Conservation (phyloP, 2,113 vertebrate species). For the Neogale vison region DNA sequence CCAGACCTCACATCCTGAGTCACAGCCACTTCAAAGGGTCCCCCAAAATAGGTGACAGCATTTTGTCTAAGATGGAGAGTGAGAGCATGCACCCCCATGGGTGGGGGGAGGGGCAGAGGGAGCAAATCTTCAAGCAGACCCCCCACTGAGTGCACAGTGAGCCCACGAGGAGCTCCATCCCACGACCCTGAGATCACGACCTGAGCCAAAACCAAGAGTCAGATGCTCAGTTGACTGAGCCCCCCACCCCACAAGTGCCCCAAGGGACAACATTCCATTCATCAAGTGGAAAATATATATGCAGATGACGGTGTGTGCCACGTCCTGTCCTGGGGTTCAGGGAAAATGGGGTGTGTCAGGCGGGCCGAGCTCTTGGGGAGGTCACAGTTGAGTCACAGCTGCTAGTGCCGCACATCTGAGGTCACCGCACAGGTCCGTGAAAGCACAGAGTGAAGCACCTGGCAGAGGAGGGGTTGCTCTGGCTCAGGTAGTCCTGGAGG, state of each 20-base stretch:
- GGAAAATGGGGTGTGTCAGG: accelerated
- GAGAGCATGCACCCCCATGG: neutral
- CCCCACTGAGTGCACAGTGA: neutral
- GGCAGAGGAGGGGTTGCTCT: neutral
- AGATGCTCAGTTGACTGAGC: neutral
- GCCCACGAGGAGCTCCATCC: neutral
- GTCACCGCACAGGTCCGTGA: accelerated
- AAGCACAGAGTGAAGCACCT: neutral
- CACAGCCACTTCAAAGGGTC: neutral
- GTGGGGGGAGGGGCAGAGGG: neutral
- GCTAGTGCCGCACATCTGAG: neutral
- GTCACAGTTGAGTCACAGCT: neutral
- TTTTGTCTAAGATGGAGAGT: neutral
- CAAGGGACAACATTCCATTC: neutral
- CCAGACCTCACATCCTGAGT: neutral
- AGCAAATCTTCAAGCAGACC: neutral
- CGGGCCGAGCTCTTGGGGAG: accelerated
- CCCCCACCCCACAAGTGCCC: neutral
- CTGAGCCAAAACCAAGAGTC: neutral
- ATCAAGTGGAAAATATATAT: neutral
- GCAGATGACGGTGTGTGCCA: accelerated
- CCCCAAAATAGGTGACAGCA: neutral
- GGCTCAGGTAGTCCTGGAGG: neutral
- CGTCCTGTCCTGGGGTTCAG: neutral
- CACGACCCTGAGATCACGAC: neutral